phyloP scores from a whole-genome alignment of 2,113 vertebrate genomes.

The Thamnophis sirtalis region DNA sequence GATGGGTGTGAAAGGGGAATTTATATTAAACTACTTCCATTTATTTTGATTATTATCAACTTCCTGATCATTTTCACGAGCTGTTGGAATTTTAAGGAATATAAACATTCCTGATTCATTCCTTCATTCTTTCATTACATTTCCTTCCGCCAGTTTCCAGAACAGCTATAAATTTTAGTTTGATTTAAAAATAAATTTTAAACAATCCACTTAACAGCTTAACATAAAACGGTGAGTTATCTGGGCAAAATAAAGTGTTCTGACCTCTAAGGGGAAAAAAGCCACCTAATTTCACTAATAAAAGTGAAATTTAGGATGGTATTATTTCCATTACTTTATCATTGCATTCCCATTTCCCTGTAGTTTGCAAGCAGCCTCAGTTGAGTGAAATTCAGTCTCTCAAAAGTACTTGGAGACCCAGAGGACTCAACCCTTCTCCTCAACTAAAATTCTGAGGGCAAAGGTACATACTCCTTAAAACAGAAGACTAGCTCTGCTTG shows the following conservation, averaged over 20 bases:
- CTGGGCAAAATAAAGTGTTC: neutral
- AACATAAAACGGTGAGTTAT: neutral
- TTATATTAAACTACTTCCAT: neutral
- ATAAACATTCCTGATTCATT: neutral
- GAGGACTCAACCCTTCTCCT: neutral
- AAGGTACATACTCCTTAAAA: neutral
- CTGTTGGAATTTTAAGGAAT: neutral
- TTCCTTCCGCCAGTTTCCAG: neutral
- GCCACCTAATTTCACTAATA: neutral
- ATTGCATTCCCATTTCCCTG: neutral
- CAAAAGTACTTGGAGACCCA: neutral
- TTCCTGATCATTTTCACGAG: neutral
- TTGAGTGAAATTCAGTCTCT: neutral
- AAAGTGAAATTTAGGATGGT: neutral
- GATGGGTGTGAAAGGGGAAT: neutral
- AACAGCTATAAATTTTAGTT: neutral
- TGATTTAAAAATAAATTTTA: neutral
- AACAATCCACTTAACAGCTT: neutral
- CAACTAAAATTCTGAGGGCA: neutral
- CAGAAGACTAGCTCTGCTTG: neutral
- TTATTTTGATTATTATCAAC: neutral
- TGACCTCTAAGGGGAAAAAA: neutral
- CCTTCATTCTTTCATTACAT: neutral
- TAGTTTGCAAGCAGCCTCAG: neutral
- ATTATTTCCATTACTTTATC: neutral